Evolutionary conservation across 2,888 invertebrate species (phyloP).

Genomic region (Hirtodrosophila histrioides): DNA sequence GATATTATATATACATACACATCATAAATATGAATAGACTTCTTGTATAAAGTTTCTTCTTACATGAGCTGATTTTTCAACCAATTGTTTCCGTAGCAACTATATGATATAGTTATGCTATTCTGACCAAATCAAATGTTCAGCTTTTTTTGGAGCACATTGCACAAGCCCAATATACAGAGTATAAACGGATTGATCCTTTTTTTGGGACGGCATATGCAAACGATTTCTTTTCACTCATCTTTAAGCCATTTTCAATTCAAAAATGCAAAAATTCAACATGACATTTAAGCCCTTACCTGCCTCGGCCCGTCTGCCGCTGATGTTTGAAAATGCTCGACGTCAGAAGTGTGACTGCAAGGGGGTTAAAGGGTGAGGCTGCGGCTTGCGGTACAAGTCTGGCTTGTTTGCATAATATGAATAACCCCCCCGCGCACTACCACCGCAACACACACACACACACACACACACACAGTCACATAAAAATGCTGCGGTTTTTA

Average conservation of each 20-base stretch:
- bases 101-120: too few species aligned
- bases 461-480: slow-evolving; percentile 22
- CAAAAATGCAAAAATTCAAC: slow-evolving; percentile 9
- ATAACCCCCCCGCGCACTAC: slow-evolving; percentile 26
- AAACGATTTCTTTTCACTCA: slow-evolving; percentile 1
- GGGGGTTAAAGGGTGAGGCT: slow-evolving; percentile 6
- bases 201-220: neutral
- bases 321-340: slow-evolving; percentile 18
- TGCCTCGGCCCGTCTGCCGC: slow-evolving; percentile 15
- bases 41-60: too few species aligned
- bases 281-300: slow-evolving; percentile 11
- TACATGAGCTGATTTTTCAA: too few species aligned
- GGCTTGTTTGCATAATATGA: slow-evolving; percentile 58
- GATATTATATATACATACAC: too few species aligned
- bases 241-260: slow-evolving; percentile 20
- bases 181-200: too few species aligned
- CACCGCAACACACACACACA: too few species aligned
- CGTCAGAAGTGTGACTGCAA: slow-evolving; percentile 1
- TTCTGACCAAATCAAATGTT: too few species aligned
- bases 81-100: too few species aligned
- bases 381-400: slow-evolving; percentile 30
- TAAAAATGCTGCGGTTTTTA: slow-evolving; percentile 67
- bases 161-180: too few species aligned
- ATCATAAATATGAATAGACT: too few species aligned
- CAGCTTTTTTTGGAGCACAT: too few species aligned